Base-by-base conservation (phyloP, 2,888 invertebrate genomes). In the Dexiosoma caninum region DNA sequence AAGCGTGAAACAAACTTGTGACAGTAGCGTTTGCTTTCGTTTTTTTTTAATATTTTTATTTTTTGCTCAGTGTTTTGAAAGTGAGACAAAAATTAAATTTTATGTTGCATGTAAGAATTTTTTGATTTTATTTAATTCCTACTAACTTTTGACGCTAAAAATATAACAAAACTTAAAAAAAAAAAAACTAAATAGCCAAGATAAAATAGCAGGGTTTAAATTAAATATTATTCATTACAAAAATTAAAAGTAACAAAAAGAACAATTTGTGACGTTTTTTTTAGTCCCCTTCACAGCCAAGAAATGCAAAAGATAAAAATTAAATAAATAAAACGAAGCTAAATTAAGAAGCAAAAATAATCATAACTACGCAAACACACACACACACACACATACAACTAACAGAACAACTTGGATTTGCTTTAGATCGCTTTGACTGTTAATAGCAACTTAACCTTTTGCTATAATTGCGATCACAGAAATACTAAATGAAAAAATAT, bases 401-500 rank as follows among this genome's bases (percentile, higher is more conserved):
- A 57, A 37, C 30, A 23, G 5, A 40, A 49, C 66, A 51, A 27
- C 51, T 40, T 44, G 16, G 57, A 23, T 32, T 46, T 67, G 55
- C 19, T 37, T 44, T 64, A 32, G 42, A 74, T 27, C 46, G 51
- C 60, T 70, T 57, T 49, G 64, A 59, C 70, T 70, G 70, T 79
- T 79, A 75, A 80, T 71, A 70, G 70, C 66, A 75, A 70, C 75
- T 75, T 75, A 75, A 80, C 75, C 75, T 80, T 79, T 80, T 75
- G 75, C 75, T 64, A 51, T 59, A 74, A 69, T 55, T 62, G 60
- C 59, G 46, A 46, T 21, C 64, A 53, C 19, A 72, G 9, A 16
- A 32, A 32, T 69, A 35, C n/a, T 19, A 64, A 64, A 53, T 44
- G 6, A 21, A 23, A 46, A 42, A 60, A 42, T 14, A 30, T 9